Conservation (phyloP, 1,140 invertebrate species). For the Manduca sexta region DNA sequence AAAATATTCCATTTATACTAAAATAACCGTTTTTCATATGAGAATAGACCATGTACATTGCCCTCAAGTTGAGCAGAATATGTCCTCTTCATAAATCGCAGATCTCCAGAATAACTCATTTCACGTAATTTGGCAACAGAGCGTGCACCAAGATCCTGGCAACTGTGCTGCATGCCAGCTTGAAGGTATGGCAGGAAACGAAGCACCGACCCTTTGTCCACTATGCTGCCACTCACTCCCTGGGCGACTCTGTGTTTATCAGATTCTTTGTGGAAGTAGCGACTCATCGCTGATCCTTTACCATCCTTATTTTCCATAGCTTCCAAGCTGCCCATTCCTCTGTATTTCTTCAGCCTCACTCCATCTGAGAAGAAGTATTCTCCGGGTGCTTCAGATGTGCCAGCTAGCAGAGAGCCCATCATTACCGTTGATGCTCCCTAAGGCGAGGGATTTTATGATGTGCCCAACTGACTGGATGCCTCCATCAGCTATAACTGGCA, state of each 20-base stretch:
- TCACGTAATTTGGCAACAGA: conserved; percentile 79
- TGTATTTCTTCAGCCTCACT: conserved; percentile 97
- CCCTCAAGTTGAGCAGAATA: conserved; percentile 97
- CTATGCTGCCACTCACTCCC: conserved; percentile 97
- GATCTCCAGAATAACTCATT: conserved; percentile 91
- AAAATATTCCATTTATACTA: conserved; percentile 40
- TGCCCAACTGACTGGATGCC: conserved; percentile 97
- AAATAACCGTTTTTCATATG: conserved; percentile 91
- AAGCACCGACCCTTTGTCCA: conserved; percentile 97
- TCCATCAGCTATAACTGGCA: conserved; percentile 98
- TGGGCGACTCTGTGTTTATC: conserved; percentile 98
- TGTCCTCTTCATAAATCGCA: conserved; percentile 96
- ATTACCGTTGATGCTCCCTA: conserved; percentile 98
- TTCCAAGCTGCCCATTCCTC: conserved; percentile 99
- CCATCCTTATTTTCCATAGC: conserved; percentile 97
- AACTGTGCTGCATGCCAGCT: conserved; percentile 96
- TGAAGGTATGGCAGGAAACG: conserved; percentile 97
- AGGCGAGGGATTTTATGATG: conserved; percentile 94
- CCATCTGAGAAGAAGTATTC: conserved; percentile 99
- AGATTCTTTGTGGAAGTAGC: conserved; percentile 91
- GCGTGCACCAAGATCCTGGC: conserved; percentile 94
- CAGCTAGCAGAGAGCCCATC: conserved; percentile 99
- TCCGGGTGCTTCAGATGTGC: conserved; percentile 98
- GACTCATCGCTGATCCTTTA: conserved; percentile 86
- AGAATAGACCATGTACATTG: conserved; percentile 97